A percentile compares a stretch with the other conserved stretches of the same genome.
Conservation (phyloP, 2,797 vertebrate species). For the Rhabdomys pumilio region DNA sequence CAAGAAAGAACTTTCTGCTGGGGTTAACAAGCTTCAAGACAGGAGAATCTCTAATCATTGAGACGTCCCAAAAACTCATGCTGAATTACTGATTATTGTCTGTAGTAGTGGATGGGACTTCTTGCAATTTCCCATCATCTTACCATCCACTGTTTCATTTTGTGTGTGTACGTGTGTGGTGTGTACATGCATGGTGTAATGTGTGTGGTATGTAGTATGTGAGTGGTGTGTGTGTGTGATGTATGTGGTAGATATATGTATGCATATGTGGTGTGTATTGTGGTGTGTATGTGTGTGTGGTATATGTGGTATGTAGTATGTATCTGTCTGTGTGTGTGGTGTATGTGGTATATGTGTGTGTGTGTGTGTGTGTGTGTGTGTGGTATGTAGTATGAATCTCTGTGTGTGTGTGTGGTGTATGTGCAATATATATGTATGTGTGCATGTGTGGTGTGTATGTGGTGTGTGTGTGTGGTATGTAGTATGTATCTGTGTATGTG, state of each 20-base stretch:
- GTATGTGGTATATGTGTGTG: too few relatives aligned
- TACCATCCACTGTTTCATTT: too few relatives aligned
- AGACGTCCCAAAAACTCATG: not conserved
- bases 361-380: too few relatives aligned
- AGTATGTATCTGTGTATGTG: not conserved
- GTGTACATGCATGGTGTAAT: fast-evolving
- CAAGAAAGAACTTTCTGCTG: not conserved
- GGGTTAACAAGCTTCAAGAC: not conserved
- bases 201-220: too few relatives aligned
- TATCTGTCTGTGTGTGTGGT: not conserved
- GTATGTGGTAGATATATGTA: too few relatives aligned
- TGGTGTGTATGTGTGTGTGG: not conserved
- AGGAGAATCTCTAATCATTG: not conserved
- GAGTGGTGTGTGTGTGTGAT: not conserved
- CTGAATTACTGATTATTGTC: not conserved
- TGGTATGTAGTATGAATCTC: too few relatives aligned
- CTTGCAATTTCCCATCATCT: not conserved
- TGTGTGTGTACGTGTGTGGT: not conserved
- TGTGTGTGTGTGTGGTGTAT: too few relatives aligned
- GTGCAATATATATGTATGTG: too few relatives aligned
- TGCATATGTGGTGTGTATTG: too few relatives aligned
- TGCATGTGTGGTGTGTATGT: too few relatives aligned
- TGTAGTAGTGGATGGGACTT: not conserved
- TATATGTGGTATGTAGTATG: not conserved
- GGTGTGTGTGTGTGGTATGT: too few relatives aligned